Base-by-base conservation (phyloP, 2,797 vertebrate genomes). In the Hyperoplus lanceolatus region DNA sequence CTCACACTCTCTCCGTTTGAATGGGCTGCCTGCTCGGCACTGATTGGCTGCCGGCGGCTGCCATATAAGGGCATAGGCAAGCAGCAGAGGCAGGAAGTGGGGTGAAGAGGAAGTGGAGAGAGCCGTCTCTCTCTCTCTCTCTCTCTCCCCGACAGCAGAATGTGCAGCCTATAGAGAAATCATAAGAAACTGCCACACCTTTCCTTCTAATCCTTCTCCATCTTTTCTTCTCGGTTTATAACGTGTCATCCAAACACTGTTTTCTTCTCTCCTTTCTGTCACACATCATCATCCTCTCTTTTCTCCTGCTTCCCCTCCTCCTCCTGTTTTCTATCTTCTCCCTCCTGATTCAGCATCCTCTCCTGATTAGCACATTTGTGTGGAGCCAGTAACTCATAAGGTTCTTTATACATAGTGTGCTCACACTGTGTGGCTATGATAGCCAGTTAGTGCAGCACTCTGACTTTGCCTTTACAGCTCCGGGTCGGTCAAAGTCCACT, bases 41-140 rank as follows among this genome's bases (percentile, higher is more conserved):
- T n/a, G 85, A 94, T 93, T 94, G 94, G 94, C 79, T 86, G 85
- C 50, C 0, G 0, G 29, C 9, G 14, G 87, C 73, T 94, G 90
- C 94, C 94, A 93, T 93, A 93, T 94, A 92, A 93, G 93, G 94
- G 57, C 83, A 93, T 73, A 82, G 91, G 90, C 79, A 77, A 89
- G 92, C 89, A 91, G 90, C 81, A 69, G 76, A 85, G 82, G 73
- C 93, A 93, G 93, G 93, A 94, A 93, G 87, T 88, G 82, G 88
- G 70, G 85, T 71, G 84, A 90, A 85, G 88, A 93, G 92, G 94
- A 93, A 93, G 89, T 88, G 75, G 63, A 87, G 80, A 89, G 80
- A 89, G 83, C 92, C 84, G 83, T 87, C 69, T 87, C 63, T 71
- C 12, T 9, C 66, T 89, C 80, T 84, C 86, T 21, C 21, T 21